Conservation (phyloP, 30 jellyfish, hydroid and myxozoan genomes). For the Pseudorhiza aurosa region DNA sequence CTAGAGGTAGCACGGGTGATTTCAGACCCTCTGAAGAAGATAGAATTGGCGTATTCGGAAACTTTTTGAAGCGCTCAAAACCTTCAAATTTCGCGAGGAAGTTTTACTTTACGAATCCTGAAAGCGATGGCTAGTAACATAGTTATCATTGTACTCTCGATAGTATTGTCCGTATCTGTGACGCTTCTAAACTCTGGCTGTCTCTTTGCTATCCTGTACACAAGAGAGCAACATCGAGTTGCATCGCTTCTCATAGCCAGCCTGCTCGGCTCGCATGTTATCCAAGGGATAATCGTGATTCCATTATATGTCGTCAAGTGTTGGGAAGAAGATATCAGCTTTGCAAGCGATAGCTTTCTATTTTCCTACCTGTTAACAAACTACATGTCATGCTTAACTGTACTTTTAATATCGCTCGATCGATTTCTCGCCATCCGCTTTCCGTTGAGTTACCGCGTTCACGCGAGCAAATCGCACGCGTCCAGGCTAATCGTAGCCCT, state of each 20-base stretch:
- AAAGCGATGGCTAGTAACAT: no score
- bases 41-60: no score
- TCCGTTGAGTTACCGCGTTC: constrained; percentile 60
- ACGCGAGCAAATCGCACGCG: constrained; percentile 52
- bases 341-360: constrained; percentile 71
- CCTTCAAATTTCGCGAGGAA: no score
- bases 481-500: constrained; percentile 18
- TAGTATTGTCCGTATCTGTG: constrained; percentile 33
- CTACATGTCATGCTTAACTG: constrained; percentile 78
- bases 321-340: not conserved
- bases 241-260: constrained; percentile 67
- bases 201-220: constrained; percentile 12
- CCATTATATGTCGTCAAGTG: constrained; percentile 85
- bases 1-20: no score
- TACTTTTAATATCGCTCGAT: constrained; percentile 71
- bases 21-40: no score
- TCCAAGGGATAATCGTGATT: constrained; percentile 88
- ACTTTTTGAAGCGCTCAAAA: no score
- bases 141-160: constrained; percentile 29
- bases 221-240: constrained; percentile 13
- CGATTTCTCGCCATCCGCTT: constrained; percentile 83
- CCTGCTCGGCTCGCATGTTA: constrained; percentile 71
- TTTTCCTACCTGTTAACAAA: constrained; percentile 83
- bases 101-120: no score
- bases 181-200: constrained; percentile 35